Base-by-base conservation (phyloP, 1,140 invertebrate genomes). In the Papilio dardanus region DNA sequence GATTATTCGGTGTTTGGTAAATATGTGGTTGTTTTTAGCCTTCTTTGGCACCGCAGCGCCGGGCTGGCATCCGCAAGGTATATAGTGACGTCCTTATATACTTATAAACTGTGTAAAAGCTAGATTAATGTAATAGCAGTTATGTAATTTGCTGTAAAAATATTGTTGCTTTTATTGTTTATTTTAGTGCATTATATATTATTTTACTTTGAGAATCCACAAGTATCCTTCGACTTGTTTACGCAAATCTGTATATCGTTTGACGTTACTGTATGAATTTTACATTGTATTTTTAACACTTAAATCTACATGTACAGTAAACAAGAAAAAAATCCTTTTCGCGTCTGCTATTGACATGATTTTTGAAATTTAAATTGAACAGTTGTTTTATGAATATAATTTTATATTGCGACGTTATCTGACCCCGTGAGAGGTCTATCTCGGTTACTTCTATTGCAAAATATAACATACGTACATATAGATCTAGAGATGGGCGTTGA, bases 51-150 rank as follows among this genome's bases (percentile, higher is more conserved):
- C 86, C 58, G 81, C 88, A 16, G 81, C 88, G 54, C 86, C 86
- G 6, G 86, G 88, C 65, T 89, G 88, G 88, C 81, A 80, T 66
- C 75, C 81, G n/a, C 82, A 83, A 88, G 88, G 88, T 88, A 42
- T n/a, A 35, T 33, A 50, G 1, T 65, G 33, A 73, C 65, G 50
- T 73, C 54, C 30, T 31, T 33, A 40, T 24, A 12, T 28, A 28
- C 30, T 10, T 58, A 3, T 58, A n/a, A n/a, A n/a, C 12, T 58
- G 30, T 58, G 4, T 50, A 50, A 4, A 37, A 4, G 46, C 21
- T 28, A 14, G 21, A 14, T 0, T 2, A 14, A 62, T 30, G 21
- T 30, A 0, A 62, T 4, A 62, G 12, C 14, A 28, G 24, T 5
- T 7, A 21, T 5, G 46, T 50, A 50, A 50, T 4, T n/a, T n/a